Conservation (phyloP, 2,113 vertebrate species). For the Nematolebias whitei region DNA sequence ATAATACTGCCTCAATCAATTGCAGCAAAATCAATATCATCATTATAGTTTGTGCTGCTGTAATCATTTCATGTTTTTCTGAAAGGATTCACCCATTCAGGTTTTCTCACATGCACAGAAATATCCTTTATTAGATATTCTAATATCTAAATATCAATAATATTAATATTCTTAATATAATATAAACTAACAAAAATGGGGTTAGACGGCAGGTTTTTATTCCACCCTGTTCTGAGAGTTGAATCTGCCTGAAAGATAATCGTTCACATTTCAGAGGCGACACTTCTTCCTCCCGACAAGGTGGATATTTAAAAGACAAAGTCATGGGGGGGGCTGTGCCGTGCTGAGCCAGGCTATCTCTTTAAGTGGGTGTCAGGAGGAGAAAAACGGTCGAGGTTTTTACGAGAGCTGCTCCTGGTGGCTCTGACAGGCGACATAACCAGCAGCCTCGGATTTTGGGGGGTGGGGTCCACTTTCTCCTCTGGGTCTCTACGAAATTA, state of each 20-base stretch:
- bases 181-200: too few relatives aligned
- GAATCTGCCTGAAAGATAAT: background rate
- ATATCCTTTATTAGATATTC: background rate
- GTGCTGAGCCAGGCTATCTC: conserved; percentile 55
- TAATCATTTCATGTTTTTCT: background rate
- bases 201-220: too few relatives aligned
- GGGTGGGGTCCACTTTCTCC: conserved; percentile 30
- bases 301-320: conserved; percentile 68
- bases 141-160: too few relatives aligned
- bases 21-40: conserved; percentile 15
- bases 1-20: conserved; percentile 14
- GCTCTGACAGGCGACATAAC: conserved; percentile 60
- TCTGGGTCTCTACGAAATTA: conserved; percentile 63
- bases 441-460: conserved; percentile 24
- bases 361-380: conserved; percentile 72
- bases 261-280: conserved; percentile 6
- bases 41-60: background rate
- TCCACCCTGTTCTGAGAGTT: too few relatives aligned
- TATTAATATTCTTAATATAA: too few relatives aligned
- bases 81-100: background rate
- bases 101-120: too few relatives aligned
- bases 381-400: conserved; percentile 65
- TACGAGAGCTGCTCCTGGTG: conserved; percentile 62
- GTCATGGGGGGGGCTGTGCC: background rate
- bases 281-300: conserved; percentile 39